Percentiles rank a stretch among this genome's conserved stretches.
These are phyloP conservation scores for Prochilodus magdalenae DNA, from an alignment of 2,113 vertebrate genomes.

Conservation along the genomic window DNA sequence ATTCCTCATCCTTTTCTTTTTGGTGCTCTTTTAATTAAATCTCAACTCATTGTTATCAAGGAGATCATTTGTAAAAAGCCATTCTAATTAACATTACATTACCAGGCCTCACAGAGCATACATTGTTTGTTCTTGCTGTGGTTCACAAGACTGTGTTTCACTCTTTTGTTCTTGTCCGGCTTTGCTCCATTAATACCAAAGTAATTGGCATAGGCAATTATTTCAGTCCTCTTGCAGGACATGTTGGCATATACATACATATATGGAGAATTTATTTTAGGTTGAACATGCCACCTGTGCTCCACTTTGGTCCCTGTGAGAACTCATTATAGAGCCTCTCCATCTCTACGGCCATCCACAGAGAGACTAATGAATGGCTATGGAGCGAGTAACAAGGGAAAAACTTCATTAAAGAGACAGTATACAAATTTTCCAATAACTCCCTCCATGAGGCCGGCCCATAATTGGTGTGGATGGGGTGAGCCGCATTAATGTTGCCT, in stretches of 20 bases:
- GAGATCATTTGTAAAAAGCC: constrained; percentile 69
- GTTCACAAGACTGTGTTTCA: constrained; percentile 51
- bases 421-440: constrained; percentile 68
- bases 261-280: constrained; percentile 39
- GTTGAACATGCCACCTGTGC: constrained; percentile 56
- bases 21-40: constrained; percentile 73
- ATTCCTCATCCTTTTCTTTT: constrained; percentile 1
- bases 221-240: constrained; percentile 49
- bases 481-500: constrained; percentile 50
- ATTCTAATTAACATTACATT: constrained; percentile 76
- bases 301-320: constrained; percentile 62
- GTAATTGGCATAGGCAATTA: constrained; percentile 66
- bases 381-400: constrained; percentile 67
- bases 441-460: constrained; percentile 59
- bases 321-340: constrained; percentile 66
- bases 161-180: constrained; percentile 63
- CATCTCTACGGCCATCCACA: constrained; percentile 58
- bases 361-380: constrained; percentile 69
- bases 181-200: constrained; percentile 72
- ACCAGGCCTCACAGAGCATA: constrained; percentile 64
- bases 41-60: constrained; percentile 68
- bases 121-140: constrained; percentile 65
- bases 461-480: constrained; percentile 70
- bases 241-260: constrained; percentile 38
- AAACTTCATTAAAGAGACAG: constrained; percentile 77